Base-by-base conservation (phyloP, 2,888 invertebrate species). In the Harpagoxenus sublaevis region DNA sequence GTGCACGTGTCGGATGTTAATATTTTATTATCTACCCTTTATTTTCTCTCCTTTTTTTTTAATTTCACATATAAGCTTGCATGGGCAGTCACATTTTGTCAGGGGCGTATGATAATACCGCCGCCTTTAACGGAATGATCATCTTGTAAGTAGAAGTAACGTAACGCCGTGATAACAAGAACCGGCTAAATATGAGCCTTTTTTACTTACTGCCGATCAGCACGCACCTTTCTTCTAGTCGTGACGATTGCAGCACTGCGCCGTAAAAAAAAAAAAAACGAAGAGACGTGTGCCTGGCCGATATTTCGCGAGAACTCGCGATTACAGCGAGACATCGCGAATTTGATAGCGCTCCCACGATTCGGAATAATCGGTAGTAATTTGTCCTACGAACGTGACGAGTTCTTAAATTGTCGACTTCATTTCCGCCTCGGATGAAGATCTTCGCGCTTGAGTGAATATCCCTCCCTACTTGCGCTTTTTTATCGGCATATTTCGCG, bases 61-160 rank as follows among this genome's bases (percentile, higher is more conserved):
- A 31, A 53, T 53, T 53, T 65, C 31, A 73, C 57, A 42, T 45
- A 60, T 48, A 86, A 84, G 85, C 77, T 85, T 85, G 85, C 85
- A 85, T 85, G 85, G 85, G 85, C 85, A 85, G 70, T 85, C 85
- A 85, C 75, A 45, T 77, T 85, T 35, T 85, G 60, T 68, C 84
- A 71, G 63, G 51, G 60, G 73, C 84, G 84, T 74, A 39, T 84
- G 57, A 60, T 10, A 70, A 73, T 78, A 65, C 3, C 53, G 53
- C 71, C 73, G 42, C 63, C 31, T 68, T 70, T 39, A 84, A 84
- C 84, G 74, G 84, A 84, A 84, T 74, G 84, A 84, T 65, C 84
- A 73, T 74, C 39, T 74, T 84, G 73, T 73, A 73, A 66, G 83
- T 84, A 84, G 84, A 66, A 84, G 48, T 55, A 84, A 84, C 53